Base-by-base conservation (phyloP, 2,797 vertebrate species). In the Ctenochaetus hawaiiensis region DNA sequence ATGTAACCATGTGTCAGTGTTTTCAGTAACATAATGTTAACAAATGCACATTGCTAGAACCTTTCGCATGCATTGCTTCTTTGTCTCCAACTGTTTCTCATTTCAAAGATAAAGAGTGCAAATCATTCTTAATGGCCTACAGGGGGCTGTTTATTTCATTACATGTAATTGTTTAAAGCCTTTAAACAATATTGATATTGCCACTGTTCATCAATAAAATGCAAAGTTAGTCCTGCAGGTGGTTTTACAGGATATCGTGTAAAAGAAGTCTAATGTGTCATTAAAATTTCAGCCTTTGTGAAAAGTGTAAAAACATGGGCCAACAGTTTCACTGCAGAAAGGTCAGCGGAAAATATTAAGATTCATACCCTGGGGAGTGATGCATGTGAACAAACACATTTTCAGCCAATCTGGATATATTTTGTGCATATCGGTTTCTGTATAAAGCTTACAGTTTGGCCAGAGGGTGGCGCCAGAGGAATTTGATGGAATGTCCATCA, bases 211-310 rank as follows among this genome's bases (percentile, higher is more conserved):
- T 18, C 8, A 39, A 20, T 47, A n/a, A 37, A 67, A 1, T 67
- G 20, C 43, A 47, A 23, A n/a, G 0, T 51, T 47, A 56, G 45
- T 60, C 65, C 59, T 64, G 26, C 52, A 12, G 45, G 52, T 57
- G 52, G 44, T 47, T 51, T 64, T 68, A 34, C 17, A 67, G 37
- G 57, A 44, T 49, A 34, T 49, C 5, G 3, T 72, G 20, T 54
- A 4, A 45, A 44, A 57, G 39, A 20, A 43, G 13, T 30, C 14
- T 65, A 0, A 34, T 34, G 10, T 63, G 2, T 26, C 26, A 26
- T 26, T 23, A 22, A 70, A 14, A 51, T 58, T 52, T 48, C 4
- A 0, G 58, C 37, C 30, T 47, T 22, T 30, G 44, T 34, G 43
- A 13, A 37, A 13, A 26, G 26, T 51, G 14, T 51, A 16, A 48